These are phyloP conservation scores for Anastatus disparis DNA, from an alignment of 1,140 invertebrate genomes.

Conservation along the genomic window DNA sequence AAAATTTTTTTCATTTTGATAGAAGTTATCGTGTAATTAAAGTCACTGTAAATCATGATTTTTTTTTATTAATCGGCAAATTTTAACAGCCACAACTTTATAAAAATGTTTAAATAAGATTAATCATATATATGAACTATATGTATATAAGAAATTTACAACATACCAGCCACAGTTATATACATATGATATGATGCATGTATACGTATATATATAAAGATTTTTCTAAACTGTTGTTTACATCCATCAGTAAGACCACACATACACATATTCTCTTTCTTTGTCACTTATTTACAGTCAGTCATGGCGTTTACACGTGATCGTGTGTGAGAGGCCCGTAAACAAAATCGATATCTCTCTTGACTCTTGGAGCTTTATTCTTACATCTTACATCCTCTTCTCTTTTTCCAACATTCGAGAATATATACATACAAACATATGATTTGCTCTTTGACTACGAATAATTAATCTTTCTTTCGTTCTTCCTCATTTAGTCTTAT, in stretches of 20 bases:
- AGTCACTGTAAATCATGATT: too few relatives aligned
- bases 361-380: background rate
- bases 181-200: too few relatives aligned
- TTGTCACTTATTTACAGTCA: constrained; percentile 11
- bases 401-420: background rate
- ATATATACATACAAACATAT: constrained; percentile 3
- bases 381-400: background rate
- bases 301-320: constrained; percentile 52
- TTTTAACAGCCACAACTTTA: too few relatives aligned
- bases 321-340: constrained; percentile 45
- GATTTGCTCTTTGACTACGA: background rate
- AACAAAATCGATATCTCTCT: constrained; percentile 53
- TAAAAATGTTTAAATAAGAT: too few relatives aligned
- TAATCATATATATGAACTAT: too few relatives aligned
- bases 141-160: too few relatives aligned
- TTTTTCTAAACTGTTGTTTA: constrained; percentile 53
- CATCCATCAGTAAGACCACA: too few relatives aligned
- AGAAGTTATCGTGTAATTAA: too few relatives aligned
- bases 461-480: background rate
- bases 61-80: too few relatives aligned
- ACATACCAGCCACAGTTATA: too few relatives aligned
- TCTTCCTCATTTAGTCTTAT: background rate
- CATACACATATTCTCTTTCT: background rate
- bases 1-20: too few relatives aligned
- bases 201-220: too few relatives aligned